phyloP scores from a whole-genome alignment of 2,113 vertebrate genomes.

The Macrotus californicus region DNA sequence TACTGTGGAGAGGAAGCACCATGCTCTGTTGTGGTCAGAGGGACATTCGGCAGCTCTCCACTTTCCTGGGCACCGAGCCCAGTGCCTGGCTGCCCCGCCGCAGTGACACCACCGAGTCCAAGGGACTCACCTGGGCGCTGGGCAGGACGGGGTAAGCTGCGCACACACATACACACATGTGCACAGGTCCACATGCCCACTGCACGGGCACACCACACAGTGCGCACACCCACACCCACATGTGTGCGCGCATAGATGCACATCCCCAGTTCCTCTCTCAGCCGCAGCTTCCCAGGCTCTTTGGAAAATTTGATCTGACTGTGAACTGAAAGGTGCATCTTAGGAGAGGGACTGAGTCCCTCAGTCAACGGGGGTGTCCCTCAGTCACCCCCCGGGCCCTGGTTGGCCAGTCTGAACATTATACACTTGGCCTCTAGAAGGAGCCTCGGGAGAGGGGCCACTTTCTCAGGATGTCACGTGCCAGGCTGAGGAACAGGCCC shows the following conservation, averaged over 20 bases:
- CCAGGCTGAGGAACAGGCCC: background rate
- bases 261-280: accelerated
- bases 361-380: background rate
- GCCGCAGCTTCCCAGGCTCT: background rate
- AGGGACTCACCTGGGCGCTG: background rate
- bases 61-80: background rate
- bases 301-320: background rate
- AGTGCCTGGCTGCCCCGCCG: accelerated
- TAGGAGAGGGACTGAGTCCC: background rate
- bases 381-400: background rate
- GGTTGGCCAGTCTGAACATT: accelerated
- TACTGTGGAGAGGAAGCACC: background rate
- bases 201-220: background rate
- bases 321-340: accelerated
- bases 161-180: accelerated
- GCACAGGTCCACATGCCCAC: background rate
- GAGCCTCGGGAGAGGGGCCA: background rate
- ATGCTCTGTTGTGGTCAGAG: background rate
- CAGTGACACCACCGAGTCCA: accelerated
- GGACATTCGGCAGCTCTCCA: accelerated
- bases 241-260: accelerated
- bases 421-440: background rate
- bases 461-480: accelerated
- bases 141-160: background rate
- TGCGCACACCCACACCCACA: background rate